Evolutionary conservation across 2,113 vertebrate genomes (phyloP).

Genomic region (Columba livia): DNA sequence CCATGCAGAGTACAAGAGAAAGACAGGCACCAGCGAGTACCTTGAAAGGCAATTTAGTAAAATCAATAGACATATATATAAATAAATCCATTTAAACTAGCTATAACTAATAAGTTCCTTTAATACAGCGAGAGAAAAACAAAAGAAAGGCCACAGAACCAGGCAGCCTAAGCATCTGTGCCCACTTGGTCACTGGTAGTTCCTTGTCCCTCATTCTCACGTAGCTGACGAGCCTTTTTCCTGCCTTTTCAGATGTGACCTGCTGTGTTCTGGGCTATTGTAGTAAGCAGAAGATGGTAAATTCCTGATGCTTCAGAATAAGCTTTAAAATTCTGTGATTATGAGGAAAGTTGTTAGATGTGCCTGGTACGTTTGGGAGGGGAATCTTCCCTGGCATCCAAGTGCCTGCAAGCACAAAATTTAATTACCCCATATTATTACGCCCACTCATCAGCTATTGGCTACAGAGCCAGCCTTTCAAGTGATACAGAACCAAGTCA

Average conservation of each 20-base stretch:
- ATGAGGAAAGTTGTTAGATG: background rate
- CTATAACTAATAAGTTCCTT: background rate
- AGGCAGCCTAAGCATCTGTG: background rate
- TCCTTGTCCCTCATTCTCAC: background rate
- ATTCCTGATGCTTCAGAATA: background rate
- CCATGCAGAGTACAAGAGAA: background rate
- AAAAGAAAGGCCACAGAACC: background rate
- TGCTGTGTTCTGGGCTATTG: background rate
- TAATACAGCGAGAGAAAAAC: background rate
- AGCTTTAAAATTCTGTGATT: background rate
- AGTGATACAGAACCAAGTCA: slow-evolving; percentile 61
- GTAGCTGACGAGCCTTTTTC: background rate
- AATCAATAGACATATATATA: background rate
- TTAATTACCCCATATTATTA: slow-evolving; percentile 56
- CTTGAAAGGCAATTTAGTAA: background rate
- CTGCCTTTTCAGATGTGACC: background rate
- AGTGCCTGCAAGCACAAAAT: slow-evolving; percentile 22
- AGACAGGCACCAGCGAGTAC: background rate
- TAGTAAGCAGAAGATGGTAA: background rate
- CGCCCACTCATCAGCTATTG: background rate
- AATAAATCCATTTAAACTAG: background rate
- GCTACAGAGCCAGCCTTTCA: slow-evolving; percentile 37
- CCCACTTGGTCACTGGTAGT: background rate
- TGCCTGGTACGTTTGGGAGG: background rate
- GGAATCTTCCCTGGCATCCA: background rate